Percentiles rank a stretch among this genome's conserved stretches.
phyloP scores from a whole-genome alignment of 1,140 invertebrate species.

The Cyclargus thomasi region DNA sequence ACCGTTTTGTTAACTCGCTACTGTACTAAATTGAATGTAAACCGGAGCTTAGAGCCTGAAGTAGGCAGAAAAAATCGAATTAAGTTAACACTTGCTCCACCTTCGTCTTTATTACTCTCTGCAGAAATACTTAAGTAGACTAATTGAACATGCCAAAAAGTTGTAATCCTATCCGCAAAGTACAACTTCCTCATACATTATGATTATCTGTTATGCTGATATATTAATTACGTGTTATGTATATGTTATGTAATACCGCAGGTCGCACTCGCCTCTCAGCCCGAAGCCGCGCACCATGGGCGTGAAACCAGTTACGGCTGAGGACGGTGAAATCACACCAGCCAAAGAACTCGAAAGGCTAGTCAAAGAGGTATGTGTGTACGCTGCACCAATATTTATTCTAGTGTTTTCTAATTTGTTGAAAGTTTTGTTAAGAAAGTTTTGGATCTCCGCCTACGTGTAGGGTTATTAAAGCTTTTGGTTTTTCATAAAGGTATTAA shows the following conservation, averaged over 20 bases:
- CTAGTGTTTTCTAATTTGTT: slow-evolving; percentile 2
- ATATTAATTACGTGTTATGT: neutral
- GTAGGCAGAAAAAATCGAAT: no score
- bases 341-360: slow-evolving; percentile 78
- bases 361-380: slow-evolving; percentile 76
- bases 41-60: no score
- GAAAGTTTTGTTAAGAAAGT: slow-evolving; percentile 5
- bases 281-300: slow-evolving; percentile 75
- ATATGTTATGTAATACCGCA: slow-evolving; percentile 35
- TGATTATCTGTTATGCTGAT: neutral
- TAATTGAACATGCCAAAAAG: no score
- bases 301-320: slow-evolving; percentile 57
- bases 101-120: neutral
- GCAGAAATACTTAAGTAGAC: no score
- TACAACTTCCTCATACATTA: neutral
- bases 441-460: neutral
- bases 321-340: slow-evolving; percentile 76
- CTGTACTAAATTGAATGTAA: no score
- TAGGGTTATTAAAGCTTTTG: neutral
- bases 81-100: no score
- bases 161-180: neutral
- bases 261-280: slow-evolving; percentile 78
- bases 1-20: no score
- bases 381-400: neutral
- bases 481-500: no score